Percentiles rank a stretch among this genome's conserved stretches.
These are phyloP conservation scores for Ecdyonurus torrentis DNA, from an alignment of 2,888 invertebrate genomes.

Conservation along the genomic window DNA sequence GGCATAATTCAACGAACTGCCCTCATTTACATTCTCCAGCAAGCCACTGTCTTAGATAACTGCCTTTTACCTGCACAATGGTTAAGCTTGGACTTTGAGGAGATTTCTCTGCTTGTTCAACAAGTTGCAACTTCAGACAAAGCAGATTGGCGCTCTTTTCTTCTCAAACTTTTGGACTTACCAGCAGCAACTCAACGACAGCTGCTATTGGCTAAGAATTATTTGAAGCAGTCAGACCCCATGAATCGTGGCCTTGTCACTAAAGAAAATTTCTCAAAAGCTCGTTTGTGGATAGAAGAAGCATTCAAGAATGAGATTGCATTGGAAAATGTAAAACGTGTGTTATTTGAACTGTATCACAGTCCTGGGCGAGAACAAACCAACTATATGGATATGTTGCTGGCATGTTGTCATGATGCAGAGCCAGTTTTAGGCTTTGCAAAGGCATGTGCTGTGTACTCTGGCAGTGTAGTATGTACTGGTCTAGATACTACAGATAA, in stretches of 20 bases:
- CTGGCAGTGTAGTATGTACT: not conserved
- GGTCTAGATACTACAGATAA: not conserved
- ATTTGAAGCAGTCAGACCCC: not conserved
- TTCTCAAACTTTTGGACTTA: not conserved
- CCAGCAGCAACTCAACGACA: not conserved
- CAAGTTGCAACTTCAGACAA: not conserved
- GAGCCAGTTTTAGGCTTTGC: not conserved
- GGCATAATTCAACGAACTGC: not conserved
- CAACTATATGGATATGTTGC: not conserved
- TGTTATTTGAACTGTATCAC: not conserved
- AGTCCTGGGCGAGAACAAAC: not conserved
- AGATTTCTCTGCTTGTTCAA: not conserved
- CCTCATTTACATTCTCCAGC: not conserved
- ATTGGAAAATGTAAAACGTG: not conserved
- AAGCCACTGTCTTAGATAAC: not conserved
- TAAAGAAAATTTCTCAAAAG: not conserved
- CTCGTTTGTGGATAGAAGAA: not conserved
- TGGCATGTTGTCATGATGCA: not conserved
- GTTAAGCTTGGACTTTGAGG: not conserved
- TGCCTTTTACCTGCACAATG: not conserved
- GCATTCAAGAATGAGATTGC: not conserved
- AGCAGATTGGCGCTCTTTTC: not conserved
- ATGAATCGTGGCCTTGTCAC: not conserved
- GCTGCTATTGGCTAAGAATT: not conserved
- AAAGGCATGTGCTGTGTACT: not conserved